These are phyloP conservation scores for Drosophila diplacantha DNA, from an alignment of 2,888 invertebrate genomes.

Conservation along the genomic window DNA sequence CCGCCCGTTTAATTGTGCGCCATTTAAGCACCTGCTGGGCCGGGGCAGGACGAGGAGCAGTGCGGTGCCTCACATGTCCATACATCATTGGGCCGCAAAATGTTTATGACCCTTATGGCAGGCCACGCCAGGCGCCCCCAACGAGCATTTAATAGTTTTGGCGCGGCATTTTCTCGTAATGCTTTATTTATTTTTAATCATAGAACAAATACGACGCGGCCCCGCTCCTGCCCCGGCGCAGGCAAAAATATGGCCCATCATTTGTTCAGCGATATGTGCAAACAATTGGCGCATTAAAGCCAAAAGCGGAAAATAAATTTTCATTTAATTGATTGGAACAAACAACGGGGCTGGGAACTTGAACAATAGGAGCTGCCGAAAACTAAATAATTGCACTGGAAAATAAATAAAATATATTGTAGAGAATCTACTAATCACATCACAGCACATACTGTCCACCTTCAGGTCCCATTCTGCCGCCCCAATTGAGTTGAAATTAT, in stretches of 20 bases:
- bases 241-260: slow-evolving; percentile 62
- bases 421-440: too few species aligned
- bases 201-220: slow-evolving; percentile 64
- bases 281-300: slow-evolving; percentile 70
- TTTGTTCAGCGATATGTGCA: slow-evolving; percentile 66
- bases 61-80: slow-evolving; percentile 43
- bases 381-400: slow-evolving; percentile 7
- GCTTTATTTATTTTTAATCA: slow-evolving; percentile 72
- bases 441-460: neutral
- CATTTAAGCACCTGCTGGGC: slow-evolving; percentile 69
- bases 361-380: slow-evolving; percentile 10
- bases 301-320: slow-evolving; percentile 44
- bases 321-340: slow-evolving; percentile 31
- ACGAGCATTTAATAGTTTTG: slow-evolving; percentile 66
- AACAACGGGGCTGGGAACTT: slow-evolving; percentile 14
- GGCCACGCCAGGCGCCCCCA: slow-evolving; percentile 19
- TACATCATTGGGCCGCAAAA: slow-evolving; percentile 70
- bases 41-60: neutral
- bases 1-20: slow-evolving; percentile 64
- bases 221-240: neutral
- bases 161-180: slow-evolving; percentile 55
- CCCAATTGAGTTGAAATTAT: slow-evolving; percentile 19
- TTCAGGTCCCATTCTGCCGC: too few species aligned
- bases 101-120: slow-evolving; percentile 59
- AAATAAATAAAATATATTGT: slow-evolving; percentile 3